Conservation (phyloP, 2,888 invertebrate species). For the Drosophila ustulata region DNA sequence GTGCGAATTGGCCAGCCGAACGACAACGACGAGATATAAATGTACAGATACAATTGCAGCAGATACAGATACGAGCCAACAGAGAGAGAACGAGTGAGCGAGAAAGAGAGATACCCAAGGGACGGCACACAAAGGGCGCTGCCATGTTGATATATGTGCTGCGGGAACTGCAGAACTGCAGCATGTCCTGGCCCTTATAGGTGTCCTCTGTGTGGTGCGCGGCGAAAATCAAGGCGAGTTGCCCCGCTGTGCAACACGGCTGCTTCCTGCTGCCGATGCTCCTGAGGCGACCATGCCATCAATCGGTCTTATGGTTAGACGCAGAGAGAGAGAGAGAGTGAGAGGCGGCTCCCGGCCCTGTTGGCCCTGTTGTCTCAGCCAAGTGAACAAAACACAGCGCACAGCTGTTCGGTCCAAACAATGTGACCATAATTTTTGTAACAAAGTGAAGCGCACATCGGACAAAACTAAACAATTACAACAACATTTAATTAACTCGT, state of each 20-base stretch:
- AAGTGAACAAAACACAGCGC: slow-evolving; percentile 4
- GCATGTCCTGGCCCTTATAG: slow-evolving; percentile 25
- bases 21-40: slow-evolving; percentile 12
- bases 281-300: slow-evolving; percentile 38
- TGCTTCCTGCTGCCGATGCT: slow-evolving; percentile 59
- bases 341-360: slow-evolving; percentile 22
- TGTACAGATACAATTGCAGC: slow-evolving; percentile 11
- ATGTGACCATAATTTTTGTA: slow-evolving; percentile 69
- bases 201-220: slow-evolving; percentile 62
- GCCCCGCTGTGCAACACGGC: slow-evolving; percentile 69
- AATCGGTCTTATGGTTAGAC: slow-evolving; percentile 62
- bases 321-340: slow-evolving; percentile 16
- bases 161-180: slow-evolving; percentile 23
- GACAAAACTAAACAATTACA: slow-evolving; percentile 17
- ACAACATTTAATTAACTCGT: slow-evolving; percentile 73
- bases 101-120: slow-evolving; percentile 43
- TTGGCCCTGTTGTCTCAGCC: slow-evolving; percentile 4
- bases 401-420: slow-evolving; percentile 70
- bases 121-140: slow-evolving; percentile 55
- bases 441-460: slow-evolving; percentile 37
- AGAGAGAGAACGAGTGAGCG: background rate
- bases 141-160: slow-evolving; percentile 65
- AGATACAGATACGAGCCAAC: slow-evolving; percentile 1
- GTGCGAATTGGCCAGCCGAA: slow-evolving; percentile 55
- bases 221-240: slow-evolving; percentile 74